Conservation (phyloP, 2,113 vertebrate genomes). For the Rhegmatorhina hoffmannsi region DNA sequence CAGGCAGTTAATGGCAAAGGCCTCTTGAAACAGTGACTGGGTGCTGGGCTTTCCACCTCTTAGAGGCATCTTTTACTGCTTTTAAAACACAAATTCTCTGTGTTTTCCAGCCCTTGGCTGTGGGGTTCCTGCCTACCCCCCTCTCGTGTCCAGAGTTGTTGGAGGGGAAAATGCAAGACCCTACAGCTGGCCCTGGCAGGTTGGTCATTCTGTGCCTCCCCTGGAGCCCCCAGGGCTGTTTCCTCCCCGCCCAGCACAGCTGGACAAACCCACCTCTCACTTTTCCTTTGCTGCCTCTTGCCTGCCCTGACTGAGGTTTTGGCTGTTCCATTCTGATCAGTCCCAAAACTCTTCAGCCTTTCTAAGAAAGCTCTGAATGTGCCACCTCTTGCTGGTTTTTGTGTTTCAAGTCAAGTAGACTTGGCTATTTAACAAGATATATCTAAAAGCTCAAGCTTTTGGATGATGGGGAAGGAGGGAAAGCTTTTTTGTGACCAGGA, state of each 20-base stretch:
- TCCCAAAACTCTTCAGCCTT: not conserved
- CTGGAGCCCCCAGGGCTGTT: not conserved
- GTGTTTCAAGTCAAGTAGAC: not conserved
- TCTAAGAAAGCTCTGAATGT: not conserved
- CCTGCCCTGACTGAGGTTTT: not conserved
- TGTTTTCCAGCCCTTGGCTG: slow-evolving; percentile 47
- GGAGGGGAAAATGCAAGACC: slow-evolving; percentile 56
- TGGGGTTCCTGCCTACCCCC: slow-evolving; percentile 16
- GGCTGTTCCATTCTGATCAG: not conserved
- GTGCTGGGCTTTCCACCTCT: not conserved
- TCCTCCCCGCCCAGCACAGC: too few species aligned
- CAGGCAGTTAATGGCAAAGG: not conserved
- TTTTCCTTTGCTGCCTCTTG: not conserved
- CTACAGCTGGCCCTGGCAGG: slow-evolving; percentile 79
- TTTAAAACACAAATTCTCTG: not conserved
- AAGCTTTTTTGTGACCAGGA: not conserved
- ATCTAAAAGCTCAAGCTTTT: not conserved
- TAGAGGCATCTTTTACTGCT: not conserved
- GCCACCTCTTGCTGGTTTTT: not conserved
- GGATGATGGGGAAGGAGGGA: not conserved
- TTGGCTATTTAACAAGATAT: not conserved
- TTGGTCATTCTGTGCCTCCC: not conserved
- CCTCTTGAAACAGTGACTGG: not conserved
- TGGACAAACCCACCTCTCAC: not conserved
- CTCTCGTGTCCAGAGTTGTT: slow-evolving; percentile 31